Evolutionary conservation across 2,888 invertebrate genomes (phyloP).

Genomic region (Helobdella robusta): DNA sequence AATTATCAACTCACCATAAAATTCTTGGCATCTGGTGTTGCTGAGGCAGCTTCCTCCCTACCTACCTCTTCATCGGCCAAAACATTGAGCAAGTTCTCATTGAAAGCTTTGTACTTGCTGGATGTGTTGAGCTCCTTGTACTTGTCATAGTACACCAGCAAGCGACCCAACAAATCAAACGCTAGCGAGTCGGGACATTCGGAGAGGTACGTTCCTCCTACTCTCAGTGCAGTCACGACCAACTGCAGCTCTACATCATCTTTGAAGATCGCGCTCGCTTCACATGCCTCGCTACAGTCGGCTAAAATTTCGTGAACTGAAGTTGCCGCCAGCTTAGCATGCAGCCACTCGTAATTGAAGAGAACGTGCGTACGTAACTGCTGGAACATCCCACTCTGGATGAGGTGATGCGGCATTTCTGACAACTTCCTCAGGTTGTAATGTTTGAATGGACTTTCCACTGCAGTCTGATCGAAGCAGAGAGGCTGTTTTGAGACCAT

Average conservation of each 20-base stretch:
- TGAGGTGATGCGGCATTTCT: conserved; percentile 41
- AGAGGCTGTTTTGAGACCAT: conserved; percentile 42
- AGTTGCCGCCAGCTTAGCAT: conserved; percentile 82
- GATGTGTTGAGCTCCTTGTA: conserved; percentile 57
- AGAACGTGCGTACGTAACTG: conserved; percentile 84
- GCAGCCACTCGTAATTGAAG: conserved; percentile 92
- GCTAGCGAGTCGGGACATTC: conserved; percentile 55
- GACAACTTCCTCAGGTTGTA: conserved; percentile 43
- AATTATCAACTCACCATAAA: no score
- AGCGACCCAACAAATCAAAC: conserved; percentile 76
- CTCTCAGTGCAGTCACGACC: conserved; percentile 28
- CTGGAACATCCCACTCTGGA: conserved; percentile 55
- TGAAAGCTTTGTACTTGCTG: no score
- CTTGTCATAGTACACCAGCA: conserved; percentile 75
- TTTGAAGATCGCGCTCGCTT: conserved; percentile 5
- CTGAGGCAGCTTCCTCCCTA: no score
- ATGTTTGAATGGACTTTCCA: neutral
- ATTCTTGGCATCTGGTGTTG: no score
- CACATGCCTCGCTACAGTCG: conserved; percentile 58
- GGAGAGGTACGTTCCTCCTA: conserved; percentile 31
- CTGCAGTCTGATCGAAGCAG: conserved; percentile 20
- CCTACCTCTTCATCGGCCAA: no score
- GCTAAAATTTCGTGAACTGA: conserved; percentile 86
- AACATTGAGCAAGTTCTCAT: no score
- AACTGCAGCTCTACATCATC: conserved; percentile 24